Evolutionary conservation across 2,888 invertebrate genomes (phyloP), one percentile per base, ranked within the genome.

Genomic region (Agrotis ipsilon): DNA sequence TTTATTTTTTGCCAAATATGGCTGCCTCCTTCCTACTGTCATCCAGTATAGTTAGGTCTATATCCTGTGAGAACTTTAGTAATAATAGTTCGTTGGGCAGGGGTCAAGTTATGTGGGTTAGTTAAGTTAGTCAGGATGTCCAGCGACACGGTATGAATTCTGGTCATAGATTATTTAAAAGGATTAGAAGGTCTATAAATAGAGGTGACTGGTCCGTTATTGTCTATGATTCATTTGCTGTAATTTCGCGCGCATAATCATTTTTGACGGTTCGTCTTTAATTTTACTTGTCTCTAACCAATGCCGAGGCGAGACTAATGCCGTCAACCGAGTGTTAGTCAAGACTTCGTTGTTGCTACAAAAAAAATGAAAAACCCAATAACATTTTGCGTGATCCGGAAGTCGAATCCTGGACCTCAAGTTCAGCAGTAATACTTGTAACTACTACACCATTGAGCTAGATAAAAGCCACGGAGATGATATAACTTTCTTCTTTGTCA

Each of bases 91-190:
- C 0, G 48, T 11, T 21, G 16, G 19, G 43, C 21, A 48, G 32
- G 54, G 84, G 55, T 77, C 74, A 69, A 48, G 51, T 72, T 57
- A 66, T 48, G 13, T n/a, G 71, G 45, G 84, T 0, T 64, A 54
- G 27, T 69, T 70, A 19, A 49, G 51, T 21, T 9, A 65, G 46
- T 72, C 84, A 90, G 90, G 90, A 90, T 89, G 88, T 83, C 72
- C 77, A 65, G 71, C 80, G 83, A 90, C 89, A 85, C 71, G 83
- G 13, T 61, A 27, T 74, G 89, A 88, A 89, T 88, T 80, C 66
- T 79, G 72, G 74, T 69, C 86, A 87, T 66, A 86, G 88, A 88
- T 86, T 84, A 86, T 75, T 69, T 64, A 77, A 70, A 78, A 69
- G 66, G 86, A 81, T 84, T 82, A 80, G 54, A 73, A 45, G 21